Evolutionary conservation across 2,113 vertebrate species (phyloP).

Genomic region (Oplegnathus fasciatus): DNA sequence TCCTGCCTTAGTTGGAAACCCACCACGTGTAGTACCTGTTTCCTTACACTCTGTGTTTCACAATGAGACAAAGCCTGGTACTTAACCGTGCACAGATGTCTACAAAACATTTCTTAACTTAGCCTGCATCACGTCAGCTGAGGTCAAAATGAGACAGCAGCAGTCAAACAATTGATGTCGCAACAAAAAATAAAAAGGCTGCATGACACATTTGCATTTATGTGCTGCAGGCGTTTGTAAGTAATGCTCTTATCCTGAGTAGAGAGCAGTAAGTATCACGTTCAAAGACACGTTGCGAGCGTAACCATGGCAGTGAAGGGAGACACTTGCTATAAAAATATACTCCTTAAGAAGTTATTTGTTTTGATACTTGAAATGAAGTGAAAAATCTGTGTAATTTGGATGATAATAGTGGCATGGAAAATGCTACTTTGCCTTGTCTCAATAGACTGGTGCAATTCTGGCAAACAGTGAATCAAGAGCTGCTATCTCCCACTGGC

Average conservation of each 20-base stretch:
- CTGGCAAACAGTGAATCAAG: constrained; percentile 25
- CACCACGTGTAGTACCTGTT: constrained; percentile 68
- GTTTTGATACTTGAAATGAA: constrained; percentile 2
- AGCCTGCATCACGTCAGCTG: constrained; percentile 9
- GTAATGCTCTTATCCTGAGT: not conserved
- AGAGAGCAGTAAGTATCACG: not conserved
- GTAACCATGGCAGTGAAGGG: not conserved
- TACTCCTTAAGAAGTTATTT: not conserved
- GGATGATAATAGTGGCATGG: not conserved
- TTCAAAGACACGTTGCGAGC: not conserved
- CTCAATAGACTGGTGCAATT: constrained; percentile 9
- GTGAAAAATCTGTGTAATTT: not conserved
- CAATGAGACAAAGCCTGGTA: constrained; percentile 69
- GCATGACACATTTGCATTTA: not conserved
- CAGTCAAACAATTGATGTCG: not conserved
- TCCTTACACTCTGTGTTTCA: constrained; percentile 64
- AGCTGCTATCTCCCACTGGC: not conserved
- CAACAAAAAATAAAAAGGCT: not conserved
- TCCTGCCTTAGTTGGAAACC: constrained; percentile 69
- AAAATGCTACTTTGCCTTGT: not conserved
- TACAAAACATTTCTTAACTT: constrained; percentile 43
- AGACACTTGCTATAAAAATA: not conserved
- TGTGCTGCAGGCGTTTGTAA: not conserved
- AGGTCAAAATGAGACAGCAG: constrained; percentile 39
- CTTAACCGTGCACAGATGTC: constrained; percentile 52